Evolutionary conservation across 2,797 vertebrate species (phyloP).

Genomic region (Yasuhikotakia modesta): DNA sequence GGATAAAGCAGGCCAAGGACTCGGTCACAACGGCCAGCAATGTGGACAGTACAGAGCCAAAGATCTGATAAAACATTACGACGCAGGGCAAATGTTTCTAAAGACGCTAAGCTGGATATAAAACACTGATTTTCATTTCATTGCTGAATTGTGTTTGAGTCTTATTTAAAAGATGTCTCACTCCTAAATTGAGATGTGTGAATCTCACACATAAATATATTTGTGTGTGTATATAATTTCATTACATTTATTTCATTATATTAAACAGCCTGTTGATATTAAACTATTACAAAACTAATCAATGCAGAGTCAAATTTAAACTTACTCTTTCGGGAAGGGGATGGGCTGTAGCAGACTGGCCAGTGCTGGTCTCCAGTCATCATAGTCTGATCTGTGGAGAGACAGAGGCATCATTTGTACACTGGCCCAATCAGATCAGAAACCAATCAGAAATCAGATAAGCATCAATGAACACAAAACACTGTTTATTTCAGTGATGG

Average conservation of each 20-base stretch:
- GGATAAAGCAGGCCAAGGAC: not conserved
- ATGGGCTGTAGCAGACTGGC: conserved; percentile 98
- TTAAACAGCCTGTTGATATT: not conserved
- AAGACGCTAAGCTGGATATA: not conserved
- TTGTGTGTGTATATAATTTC: not conserved
- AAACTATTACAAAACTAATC: not conserved
- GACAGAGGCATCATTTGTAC: conserved; percentile 40
- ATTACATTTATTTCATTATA: not conserved
- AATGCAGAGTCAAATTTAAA: not conserved
- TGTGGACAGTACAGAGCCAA: not conserved
- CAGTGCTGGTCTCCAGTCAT: conserved; percentile 98
- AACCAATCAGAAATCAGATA: no score
- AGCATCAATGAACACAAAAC: no score
- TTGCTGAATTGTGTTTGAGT: no score
- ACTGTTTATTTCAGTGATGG: not conserved
- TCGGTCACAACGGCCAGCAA: not conserved
- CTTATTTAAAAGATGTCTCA: no score
- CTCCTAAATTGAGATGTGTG: no score
- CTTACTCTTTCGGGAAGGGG: conserved; percentile 99
- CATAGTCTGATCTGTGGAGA: conserved; percentile 89
- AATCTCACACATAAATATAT: no score
- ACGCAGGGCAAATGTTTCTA: no score
- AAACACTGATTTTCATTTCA: no score
- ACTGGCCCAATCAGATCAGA: not conserved
- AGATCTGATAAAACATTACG: not conserved